Base-by-base conservation (phyloP, 2,113 vertebrate genomes). In the Sinosuthora webbiana region DNA sequence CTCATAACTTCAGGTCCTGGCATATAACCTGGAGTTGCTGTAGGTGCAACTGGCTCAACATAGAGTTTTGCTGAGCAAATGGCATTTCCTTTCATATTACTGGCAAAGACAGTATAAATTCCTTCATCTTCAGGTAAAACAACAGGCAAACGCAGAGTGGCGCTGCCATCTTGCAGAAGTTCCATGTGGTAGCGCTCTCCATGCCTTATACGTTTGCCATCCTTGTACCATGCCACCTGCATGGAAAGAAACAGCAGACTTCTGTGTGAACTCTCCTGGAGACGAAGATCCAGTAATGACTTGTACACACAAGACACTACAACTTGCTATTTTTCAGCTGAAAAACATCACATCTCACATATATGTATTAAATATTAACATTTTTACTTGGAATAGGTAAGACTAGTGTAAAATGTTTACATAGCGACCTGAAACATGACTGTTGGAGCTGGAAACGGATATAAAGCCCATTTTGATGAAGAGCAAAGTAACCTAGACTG, bases 211-310 rank as follows among this genome's bases (percentile, higher is more conserved):
- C 99, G 99, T 91, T 98, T 99, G 56, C 99, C 99, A 45, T 99
- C 99, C 98, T 99, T 99, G 97, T 98, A 99, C 99, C 99, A 99
- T 6, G 97, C 99, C 96, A 99, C 98, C 99, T 99, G 80, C 25
- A 81, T 56, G 91, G 55, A 87, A 90, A 68, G 77, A 55, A 88
- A 94, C 3, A 89, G 37, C 17, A 28, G 21, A 74, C 91, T 81
- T 39, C 8, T 49, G 3, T 41, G 53, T 78, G 50, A 96, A 24
- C 30, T 47, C 11, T 16, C 20, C 83, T 80, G 31, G 94, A 78
- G 70, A 69, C 55, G 75, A 68, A 49, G 27, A 73, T 45, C 23
- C 35, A 42, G 21, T 44, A 63, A 39, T 10, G 6, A 64, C 9
- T n/a, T 4, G 22, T 5, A 23, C 33, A 56, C 20, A 33, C 17